phyloP scores from a whole-genome alignment of 2,113 vertebrate species.

The Helogale parvula region DNA sequence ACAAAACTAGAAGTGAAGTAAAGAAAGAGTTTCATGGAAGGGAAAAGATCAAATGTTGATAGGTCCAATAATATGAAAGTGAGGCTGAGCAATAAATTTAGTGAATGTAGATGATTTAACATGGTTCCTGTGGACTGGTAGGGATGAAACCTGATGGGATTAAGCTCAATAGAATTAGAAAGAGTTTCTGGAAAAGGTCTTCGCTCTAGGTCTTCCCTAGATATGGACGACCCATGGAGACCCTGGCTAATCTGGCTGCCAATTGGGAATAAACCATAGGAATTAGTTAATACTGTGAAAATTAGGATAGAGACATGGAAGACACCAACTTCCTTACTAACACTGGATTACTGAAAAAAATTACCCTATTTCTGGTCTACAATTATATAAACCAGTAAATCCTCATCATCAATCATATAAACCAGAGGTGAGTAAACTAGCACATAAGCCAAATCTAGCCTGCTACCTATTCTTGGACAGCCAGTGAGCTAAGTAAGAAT shows the following conservation, averaged over 20 bases:
- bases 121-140: not conserved
- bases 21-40: not conserved
- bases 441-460: not conserved
- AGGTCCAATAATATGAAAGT: not conserved
- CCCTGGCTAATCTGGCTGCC: not conserved
- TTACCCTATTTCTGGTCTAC: not conserved
- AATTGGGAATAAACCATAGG: not conserved
- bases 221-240: not conserved
- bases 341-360: constrained; percentile 14
- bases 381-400: not conserved
- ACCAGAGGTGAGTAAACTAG: not conserved
- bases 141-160: not conserved
- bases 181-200: not conserved
- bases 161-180: not conserved
- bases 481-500: not conserved
- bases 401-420: not conserved
- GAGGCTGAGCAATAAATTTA: not conserved
- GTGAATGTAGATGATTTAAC: not conserved
- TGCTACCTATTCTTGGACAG: not conserved
- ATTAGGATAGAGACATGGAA: not conserved
- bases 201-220: not conserved
- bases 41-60: not conserved
- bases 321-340: not conserved
- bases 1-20: not conserved
- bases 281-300: not conserved